Percentiles rank a stretch among this genome's conserved stretches.
Evolutionary conservation across 2,888 invertebrate genomes (phyloP).

Genomic region (Lepeophtheirus nordmannii): DNA sequence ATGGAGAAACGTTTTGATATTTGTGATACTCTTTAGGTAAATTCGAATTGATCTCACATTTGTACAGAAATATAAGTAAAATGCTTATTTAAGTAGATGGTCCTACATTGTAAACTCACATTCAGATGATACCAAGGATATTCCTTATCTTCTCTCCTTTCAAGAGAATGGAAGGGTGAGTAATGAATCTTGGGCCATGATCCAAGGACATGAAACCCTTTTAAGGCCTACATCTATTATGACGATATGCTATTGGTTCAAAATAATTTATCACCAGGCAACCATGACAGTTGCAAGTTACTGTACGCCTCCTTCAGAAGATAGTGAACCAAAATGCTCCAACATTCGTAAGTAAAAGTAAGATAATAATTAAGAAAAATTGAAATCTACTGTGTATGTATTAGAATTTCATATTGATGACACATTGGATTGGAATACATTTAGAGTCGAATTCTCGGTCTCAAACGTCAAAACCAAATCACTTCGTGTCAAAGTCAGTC

Average conservation of each 20-base stretch:
- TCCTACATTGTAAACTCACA: neutral
- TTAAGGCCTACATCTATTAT: neutral
- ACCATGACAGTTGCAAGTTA: constrained; percentile 14
- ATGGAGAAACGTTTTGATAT: neutral
- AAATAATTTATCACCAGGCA: constrained; percentile 7
- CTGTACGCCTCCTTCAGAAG: neutral
- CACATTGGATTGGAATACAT: neutral
- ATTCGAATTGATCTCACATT: neutral
- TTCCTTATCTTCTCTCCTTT: neutral
- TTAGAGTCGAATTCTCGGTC: constrained; percentile 8
- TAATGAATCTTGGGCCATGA: constrained; percentile 9
- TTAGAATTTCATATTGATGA: constrained; percentile 10
- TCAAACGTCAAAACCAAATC: constrained; percentile 16
- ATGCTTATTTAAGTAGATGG: neutral
- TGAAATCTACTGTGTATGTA: neutral
- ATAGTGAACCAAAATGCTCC: constrained; percentile 7
- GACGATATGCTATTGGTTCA: constrained; percentile 15
- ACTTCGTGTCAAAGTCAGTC: neutral
- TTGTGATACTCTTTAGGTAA: constrained; percentile 2
- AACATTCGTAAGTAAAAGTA: neutral
- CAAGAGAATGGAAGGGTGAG: constrained; percentile 3
- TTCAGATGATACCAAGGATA: neutral
- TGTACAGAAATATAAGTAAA: neutral
- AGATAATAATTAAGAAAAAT: neutral
- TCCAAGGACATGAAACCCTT: neutral